These are phyloP conservation scores for Teleiodes luculella DNA, from an alignment of 2,888 invertebrate genomes.

Conservation along the genomic window DNA sequence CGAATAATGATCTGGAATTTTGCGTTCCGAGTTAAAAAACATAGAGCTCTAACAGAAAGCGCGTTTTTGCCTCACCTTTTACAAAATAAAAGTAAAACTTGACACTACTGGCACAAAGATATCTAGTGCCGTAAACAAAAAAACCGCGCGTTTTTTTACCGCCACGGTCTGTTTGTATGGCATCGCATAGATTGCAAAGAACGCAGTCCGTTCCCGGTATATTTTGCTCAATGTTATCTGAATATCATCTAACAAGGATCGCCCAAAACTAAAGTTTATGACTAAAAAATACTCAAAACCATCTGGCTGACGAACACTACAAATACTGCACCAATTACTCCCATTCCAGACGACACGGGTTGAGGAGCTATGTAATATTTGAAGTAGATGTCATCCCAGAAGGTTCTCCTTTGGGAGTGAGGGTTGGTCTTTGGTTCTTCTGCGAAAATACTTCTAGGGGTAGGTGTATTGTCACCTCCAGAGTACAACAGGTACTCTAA, in stretches of 20 bases:
- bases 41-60: no score
- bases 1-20: no score
- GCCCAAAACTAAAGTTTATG: no score
- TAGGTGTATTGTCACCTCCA: slow-evolving; percentile 28
- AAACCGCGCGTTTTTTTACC: no score
- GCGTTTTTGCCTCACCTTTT: no score
- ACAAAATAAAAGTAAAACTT: no score
- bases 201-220: no score
- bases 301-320: slow-evolving; percentile 32
- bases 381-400: slow-evolving; percentile 43
- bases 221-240: background rate
- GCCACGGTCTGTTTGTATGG: no score
- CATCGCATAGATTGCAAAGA: no score
- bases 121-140: no score
- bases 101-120: no score
- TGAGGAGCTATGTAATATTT: slow-evolving; percentile 41
- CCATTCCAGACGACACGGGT: slow-evolving; percentile 22
- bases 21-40: no score
- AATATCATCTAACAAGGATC: background rate
- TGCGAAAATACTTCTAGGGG: slow-evolving; percentile 17
- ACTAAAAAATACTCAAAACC: slow-evolving; percentile 32
- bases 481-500: slow-evolving; percentile 37
- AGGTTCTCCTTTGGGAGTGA: slow-evolving; percentile 38
- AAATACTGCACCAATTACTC: slow-evolving; percentile 20
- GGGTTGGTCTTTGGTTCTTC: slow-evolving; percentile 36